phyloP scores from a whole-genome alignment of 2,113 vertebrate genomes.

The Lycaon pictus region DNA sequence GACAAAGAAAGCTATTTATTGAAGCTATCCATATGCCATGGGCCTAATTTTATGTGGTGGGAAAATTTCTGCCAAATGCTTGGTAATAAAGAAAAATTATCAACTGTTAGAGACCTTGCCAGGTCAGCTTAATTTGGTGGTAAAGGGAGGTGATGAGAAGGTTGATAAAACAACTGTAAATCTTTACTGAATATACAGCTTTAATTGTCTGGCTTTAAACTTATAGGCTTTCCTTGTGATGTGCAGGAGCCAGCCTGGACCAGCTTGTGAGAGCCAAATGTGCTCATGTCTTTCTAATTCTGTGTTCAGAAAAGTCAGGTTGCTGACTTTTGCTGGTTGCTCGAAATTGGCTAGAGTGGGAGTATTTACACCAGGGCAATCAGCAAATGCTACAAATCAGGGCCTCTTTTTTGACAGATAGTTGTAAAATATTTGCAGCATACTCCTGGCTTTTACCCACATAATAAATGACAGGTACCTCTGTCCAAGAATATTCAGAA shows the following conservation, averaged over 20 bases:
- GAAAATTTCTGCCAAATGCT: slow-evolving; percentile 43
- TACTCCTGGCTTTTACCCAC: not conserved
- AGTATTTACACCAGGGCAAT: not conserved
- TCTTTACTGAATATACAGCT: not conserved
- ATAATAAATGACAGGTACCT: not conserved
- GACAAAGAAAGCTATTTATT: slow-evolving; percentile 52
- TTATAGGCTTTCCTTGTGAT: not conserved
- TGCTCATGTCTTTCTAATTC: not conserved
- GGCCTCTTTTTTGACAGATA: not conserved
- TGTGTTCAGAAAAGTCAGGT: not conserved
- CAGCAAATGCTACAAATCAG: not conserved
- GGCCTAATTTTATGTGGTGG: not conserved
- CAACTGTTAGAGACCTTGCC: slow-evolving; percentile 48
- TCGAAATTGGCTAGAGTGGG: not conserved
- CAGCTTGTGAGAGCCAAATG: not conserved
- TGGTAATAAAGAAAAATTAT: slow-evolving; percentile 55
- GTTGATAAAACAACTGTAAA: slow-evolving; percentile 39
- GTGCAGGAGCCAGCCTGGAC: not conserved
- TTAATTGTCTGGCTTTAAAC: slow-evolving; percentile 18
- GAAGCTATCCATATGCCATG: not conserved
- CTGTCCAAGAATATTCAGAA: not conserved
- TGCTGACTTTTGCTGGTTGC: no score
- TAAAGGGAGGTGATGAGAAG: not conserved
- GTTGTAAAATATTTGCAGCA: not conserved
- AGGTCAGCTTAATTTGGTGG: slow-evolving; percentile 27